Evolutionary conservation across 2,113 vertebrate species (phyloP).

Genomic region (Brachyhypopomus occidentalis): DNA sequence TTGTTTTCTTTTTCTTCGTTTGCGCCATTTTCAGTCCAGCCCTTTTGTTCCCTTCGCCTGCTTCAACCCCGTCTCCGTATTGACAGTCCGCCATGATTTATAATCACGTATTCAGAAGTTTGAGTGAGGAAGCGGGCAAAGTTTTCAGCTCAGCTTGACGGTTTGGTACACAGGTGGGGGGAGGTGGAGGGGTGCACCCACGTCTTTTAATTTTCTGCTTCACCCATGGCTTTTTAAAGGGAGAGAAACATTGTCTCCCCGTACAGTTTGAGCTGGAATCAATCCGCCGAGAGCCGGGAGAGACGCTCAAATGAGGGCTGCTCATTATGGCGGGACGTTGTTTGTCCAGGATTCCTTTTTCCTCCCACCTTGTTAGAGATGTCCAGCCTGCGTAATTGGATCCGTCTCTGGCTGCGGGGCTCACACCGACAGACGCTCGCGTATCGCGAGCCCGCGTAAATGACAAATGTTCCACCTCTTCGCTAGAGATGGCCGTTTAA

Average conservation of each 20-base stretch:
- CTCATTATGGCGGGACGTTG: slow-evolving; percentile 77
- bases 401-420: slow-evolving; percentile 72
- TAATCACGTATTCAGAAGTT: slow-evolving; percentile 85
- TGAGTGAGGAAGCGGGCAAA: slow-evolving; percentile 77
- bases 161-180: slow-evolving; percentile 11
- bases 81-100: slow-evolving; percentile 89
- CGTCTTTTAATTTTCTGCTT: slow-evolving; percentile 49
- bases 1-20: slow-evolving; percentile 48
- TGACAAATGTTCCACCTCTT: slow-evolving; percentile 78
- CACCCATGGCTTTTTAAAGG: slow-evolving; percentile 26
- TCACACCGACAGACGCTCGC: slow-evolving; percentile 73
- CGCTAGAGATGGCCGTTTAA: slow-evolving; percentile 72
- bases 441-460: slow-evolving; percentile 72
- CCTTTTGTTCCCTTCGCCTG: slow-evolving; percentile 23
- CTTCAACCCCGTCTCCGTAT: slow-evolving; percentile 70
- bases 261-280: slow-evolving; percentile 66
- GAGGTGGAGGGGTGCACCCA: not conserved
- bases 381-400: slow-evolving; percentile 80
- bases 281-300: slow-evolving; percentile 56
- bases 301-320: slow-evolving; percentile 76
- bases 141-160: slow-evolving; percentile 45
- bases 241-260: slow-evolving; percentile 49
- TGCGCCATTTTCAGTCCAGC: not conserved
- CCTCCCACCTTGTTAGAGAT: slow-evolving; percentile 82
- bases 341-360: slow-evolving; percentile 78